phyloP scores from a whole-genome alignment of 2,797 vertebrate species.

The Peromyscus melanophrys region DNA sequence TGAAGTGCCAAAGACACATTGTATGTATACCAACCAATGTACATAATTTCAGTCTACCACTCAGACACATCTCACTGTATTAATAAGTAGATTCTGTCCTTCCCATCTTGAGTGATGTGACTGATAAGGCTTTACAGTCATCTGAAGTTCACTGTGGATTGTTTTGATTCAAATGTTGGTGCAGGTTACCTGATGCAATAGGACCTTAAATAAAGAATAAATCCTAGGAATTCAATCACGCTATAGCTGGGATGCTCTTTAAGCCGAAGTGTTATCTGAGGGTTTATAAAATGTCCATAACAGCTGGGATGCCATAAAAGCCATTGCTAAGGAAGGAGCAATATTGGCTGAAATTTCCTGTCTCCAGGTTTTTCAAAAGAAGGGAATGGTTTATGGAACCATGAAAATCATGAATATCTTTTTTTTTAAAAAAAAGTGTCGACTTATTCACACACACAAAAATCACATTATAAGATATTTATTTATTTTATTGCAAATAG shows the following conservation, averaged over 20 bases:
- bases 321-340: background rate
- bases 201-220: no score
- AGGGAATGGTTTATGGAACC: fast-evolving
- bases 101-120: background rate
- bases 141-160: background rate
- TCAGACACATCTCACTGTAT: no score
- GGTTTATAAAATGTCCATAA: background rate
- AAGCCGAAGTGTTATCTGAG: background rate
- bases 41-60: background rate
- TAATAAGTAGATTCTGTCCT: background rate
- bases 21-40: background rate
- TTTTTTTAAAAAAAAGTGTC: background rate
- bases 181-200: background rate
- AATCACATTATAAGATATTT: background rate
- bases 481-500: background rate
- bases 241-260: background rate
- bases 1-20: background rate
- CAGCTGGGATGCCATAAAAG: background rate
- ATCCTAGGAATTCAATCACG: background rate
- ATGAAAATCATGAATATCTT: background rate
- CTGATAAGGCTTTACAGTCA: background rate
- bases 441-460: background rate
- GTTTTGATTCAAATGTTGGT: background rate
- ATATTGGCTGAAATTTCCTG: background rate
- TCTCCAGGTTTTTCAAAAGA: background rate